Evolutionary conservation across 2,888 invertebrate species (phyloP), one percentile per base, ranked within the genome.

Genomic region (Cremastobaeus sp.): DNA sequence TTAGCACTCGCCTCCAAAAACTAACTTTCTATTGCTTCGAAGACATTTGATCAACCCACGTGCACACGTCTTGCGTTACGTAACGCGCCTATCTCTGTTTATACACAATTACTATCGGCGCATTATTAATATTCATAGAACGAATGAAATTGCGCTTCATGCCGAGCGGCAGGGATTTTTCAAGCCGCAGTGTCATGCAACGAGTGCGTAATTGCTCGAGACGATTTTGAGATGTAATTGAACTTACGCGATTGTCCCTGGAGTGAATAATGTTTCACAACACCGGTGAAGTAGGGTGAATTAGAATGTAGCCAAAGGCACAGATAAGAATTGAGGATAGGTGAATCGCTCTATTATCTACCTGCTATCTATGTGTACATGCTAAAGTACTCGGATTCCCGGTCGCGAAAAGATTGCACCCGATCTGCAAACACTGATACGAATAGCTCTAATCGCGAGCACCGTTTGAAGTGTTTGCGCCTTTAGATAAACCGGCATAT

Each of bases 251-350:
- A 59, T 52, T 59, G 45, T 68, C 21, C 47, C 12, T 25, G 28
- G 12, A 41, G 18, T 54, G 54, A 69, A 69, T 59, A 60, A 47
- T 15, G 69, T 54, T 70, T 60, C 48, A 20, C 68, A 57, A 66
- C 43, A 28, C 20, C 59, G 21, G 54, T 37, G 55, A 70, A 62
- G 69, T 62, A 55, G 69, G 28, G 62, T 70, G 35, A 54, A 70
- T 41, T 45, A 70, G 69, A 70, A 70, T 54, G 69, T 55, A 25
- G 47, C 47, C 62, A 34, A 32, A 62, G 28, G 17, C 47, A 9
- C 14, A 32, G 62, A 70, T 60, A 70, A 70, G 69, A 60, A 70
- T 70, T 55, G 21, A 60, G 55, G 59, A 59, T 59, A 59, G 50
- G 59, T 28, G 57, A 59, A 57, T 68, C 60, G 52, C 30, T 8